Evolutionary conservation across 2,888 invertebrate species (phyloP), one percentile per base, ranked within the genome.

Genomic region (Polymixis flavicincta): DNA sequence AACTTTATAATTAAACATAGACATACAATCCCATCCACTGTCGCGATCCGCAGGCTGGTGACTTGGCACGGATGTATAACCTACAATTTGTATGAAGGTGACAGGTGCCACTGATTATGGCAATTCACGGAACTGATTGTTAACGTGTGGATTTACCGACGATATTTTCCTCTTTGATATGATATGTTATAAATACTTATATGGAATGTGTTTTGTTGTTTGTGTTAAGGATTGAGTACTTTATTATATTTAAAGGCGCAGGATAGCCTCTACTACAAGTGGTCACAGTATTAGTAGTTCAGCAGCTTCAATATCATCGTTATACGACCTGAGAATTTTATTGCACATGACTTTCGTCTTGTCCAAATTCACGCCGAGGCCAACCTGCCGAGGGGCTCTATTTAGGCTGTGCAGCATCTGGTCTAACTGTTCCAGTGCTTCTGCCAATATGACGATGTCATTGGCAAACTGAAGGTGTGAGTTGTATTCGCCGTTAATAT

Each of bases 31-130:
- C 6, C 59, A 63, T 59, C 19, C 42, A 67, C 50, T 68, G 55
- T 32, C 61, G 25, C n/a, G 17, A 55, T 64, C 37, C n/a, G 13
- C 74, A 55, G 55, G 60, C 72, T 83, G 80, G 80, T 66, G 54
- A 45, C 80, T 74, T 64, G 84, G 74, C 81, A 80, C 80, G 59
- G 70, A 84, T 80, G 63, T 81, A 80, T 81, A 73, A 50, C 81
- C 57, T 66, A 84, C 74, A 80, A 85, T 81, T 85, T 72, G 67
- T 82, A 67, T 54, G 25, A 69, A 81, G 69, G 76, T 76, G 85
- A 84, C 85, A 82, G 85, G 67, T 85, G 82, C 45, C 52, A 7
- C 82, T 82, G 82, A 82, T 85, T 85, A 82, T 85, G 52, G 82
- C 85, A 85, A 82, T 85, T 70, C 72, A 48, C 37, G 2, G 72